These are phyloP conservation scores for Sebastes hubbsi DNA, from an alignment of 2,797 vertebrate genomes.

Conservation along the genomic window DNA sequence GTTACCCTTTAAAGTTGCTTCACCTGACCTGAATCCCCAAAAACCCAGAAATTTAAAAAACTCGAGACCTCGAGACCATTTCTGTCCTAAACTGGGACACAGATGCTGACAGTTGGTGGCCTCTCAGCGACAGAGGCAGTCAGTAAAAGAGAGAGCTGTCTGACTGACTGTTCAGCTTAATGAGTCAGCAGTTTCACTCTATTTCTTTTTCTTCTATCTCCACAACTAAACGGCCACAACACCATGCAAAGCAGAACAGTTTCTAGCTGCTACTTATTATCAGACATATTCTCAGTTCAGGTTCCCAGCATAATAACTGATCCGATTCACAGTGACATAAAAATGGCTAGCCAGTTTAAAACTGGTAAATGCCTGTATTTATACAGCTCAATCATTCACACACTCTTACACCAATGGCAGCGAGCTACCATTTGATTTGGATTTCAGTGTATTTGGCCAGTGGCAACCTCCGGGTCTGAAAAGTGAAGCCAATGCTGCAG, in stretches of 20 bases:
- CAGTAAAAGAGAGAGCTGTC: not conserved
- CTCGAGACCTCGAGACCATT: not conserved
- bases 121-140: not conserved
- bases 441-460: too few relatives aligned
- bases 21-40: not conserved
- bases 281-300: too few relatives aligned
- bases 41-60: constrained; percentile 2
- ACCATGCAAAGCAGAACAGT: not conserved
- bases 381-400: too few relatives aligned
- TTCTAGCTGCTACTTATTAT: not conserved
- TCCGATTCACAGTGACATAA: too few relatives aligned
- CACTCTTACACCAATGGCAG: too few relatives aligned
- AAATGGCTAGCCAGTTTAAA: too few relatives aligned
- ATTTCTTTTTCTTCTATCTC: not conserved
- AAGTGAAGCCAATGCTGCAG: too few relatives aligned
- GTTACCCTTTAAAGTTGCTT: not conserved
- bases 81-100: not conserved
- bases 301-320: too few relatives aligned
- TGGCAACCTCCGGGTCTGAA: too few relatives aligned
- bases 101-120: not conserved
- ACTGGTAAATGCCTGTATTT: too few relatives aligned
- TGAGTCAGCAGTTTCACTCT: not conserved
- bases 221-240: not conserved
- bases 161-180: not conserved
- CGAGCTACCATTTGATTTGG: too few relatives aligned